Base-by-base conservation (phyloP, 2,888 invertebrate genomes). In the Trachelus iudaicus region DNA sequence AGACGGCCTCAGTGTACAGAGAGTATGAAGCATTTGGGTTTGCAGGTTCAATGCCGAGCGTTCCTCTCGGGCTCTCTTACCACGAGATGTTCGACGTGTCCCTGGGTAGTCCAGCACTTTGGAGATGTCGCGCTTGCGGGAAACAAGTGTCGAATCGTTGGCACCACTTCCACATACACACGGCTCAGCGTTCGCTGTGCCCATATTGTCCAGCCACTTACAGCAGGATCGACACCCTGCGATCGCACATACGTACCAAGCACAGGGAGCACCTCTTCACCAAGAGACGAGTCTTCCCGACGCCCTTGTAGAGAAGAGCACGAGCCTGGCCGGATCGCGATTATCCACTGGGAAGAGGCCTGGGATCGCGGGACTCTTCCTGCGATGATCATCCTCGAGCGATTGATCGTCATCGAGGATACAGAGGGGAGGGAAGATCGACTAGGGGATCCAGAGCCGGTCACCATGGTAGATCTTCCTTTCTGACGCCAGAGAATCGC, bases 91-190 rank as follows among this genome's bases (percentile, higher is more conserved):
- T 96, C 92, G 95, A 94, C 88, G 95, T 95, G 87, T 93, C 95
- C 80, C 93, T 94, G 81, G 94, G 94, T 90, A 95, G 95, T 86
- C 94, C 95, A 77, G 94, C 95, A 83, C 93, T 96, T 90, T 96
- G 96, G 96, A 95, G 95, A 90, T 96, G 96, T 92, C 95, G 95
- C 90, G 94, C 95, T 69, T 96, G 96, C 93, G 95, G 96, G 92
- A 97, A 96, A 93, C 95, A 96, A 93, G 96, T 96, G 84, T 96
- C 96, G 92, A 97, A 96, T 93, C 94, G 96, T 92, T 97, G 96
- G 96, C 96, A 97, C 92, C 96, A 97, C 93, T 96, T 94, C 93
- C 96, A 96, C 92, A 96, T 95, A 87, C 96, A 97, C 92, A 96
- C 95, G 81, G 94, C 96, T 84, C 95, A 95, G 92, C 94, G 96